Evolutionary conservation across 2,797 vertebrate genomes (phyloP).

Genomic region (Gymnoscopelus braueri): DNA sequence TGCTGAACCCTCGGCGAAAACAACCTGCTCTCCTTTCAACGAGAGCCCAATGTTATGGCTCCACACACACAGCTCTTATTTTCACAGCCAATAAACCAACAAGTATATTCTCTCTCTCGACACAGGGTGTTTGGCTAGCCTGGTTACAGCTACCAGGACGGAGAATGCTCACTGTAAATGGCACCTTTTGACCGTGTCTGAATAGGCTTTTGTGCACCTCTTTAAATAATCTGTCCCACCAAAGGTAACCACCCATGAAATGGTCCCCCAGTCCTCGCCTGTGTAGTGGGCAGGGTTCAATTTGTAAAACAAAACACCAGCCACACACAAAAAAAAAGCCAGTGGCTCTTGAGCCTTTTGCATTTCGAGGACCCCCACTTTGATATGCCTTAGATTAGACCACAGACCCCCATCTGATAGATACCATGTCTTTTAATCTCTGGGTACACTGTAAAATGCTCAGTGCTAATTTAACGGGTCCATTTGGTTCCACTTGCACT

Average conservation of each 20-base stretch:
- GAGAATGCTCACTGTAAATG: conserved; percentile 72
- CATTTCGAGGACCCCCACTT: no score
- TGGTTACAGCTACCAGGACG: conserved; percentile 50
- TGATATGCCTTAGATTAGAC: no score
- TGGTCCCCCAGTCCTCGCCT: conserved; percentile 29
- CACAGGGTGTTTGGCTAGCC: conserved; percentile 25
- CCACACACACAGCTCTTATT: conserved; percentile 21
- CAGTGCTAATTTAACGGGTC: conserved; percentile 44
- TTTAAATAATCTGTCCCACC: conserved; percentile 68
- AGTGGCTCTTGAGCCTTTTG: no score
- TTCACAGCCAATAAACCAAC: conserved; percentile 40
- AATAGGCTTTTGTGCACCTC: conserved; percentile 77
- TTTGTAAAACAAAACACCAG: no score
- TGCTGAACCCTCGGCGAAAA: conserved; percentile 4
- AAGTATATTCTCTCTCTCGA: conserved; percentile 24
- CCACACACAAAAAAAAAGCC: no score
- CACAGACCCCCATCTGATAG: no score
- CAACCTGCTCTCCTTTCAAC: background rate
- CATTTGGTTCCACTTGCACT: no score
- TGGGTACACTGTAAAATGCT: no score
- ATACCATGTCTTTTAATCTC: no score
- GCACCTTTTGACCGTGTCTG: conserved; percentile 58
- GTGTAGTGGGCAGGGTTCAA: no score
- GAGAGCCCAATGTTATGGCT: background rate
- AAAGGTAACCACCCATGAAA: conserved; percentile 66